Conservation (phyloP, 1,140 invertebrate genomes). For the Apis florea region DNA sequence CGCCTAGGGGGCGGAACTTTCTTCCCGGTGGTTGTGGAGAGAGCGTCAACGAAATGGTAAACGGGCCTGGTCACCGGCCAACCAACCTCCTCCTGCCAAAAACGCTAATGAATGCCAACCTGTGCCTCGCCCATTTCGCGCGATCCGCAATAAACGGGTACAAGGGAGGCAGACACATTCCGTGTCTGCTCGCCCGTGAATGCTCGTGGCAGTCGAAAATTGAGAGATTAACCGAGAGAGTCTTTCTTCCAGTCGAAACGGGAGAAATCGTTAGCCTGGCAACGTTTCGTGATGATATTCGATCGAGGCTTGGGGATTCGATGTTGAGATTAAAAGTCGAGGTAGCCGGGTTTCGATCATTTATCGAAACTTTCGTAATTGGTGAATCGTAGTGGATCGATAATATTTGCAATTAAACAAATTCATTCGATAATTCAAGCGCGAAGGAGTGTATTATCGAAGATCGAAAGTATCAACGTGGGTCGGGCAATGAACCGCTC, state of each 20-base stretch:
- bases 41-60: slow-evolving; percentile 38
- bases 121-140: slow-evolving; percentile 2
- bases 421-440: too few relatives aligned
- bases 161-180: slow-evolving; percentile 19
- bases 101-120: slow-evolving; percentile 45
- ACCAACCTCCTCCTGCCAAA: slow-evolving; percentile 25
- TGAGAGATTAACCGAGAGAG: slow-evolving; percentile 17
- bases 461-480: too few relatives aligned
- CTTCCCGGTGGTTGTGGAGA: too few relatives aligned
- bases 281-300: background rate
- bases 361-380: too few relatives aligned
- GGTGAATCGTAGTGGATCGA: too few relatives aligned
- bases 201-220: slow-evolving; percentile 6
- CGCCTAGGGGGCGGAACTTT: slow-evolving; percentile 1
- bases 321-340: background rate
- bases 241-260: background rate
- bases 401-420: too few relatives aligned
- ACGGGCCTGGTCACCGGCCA: slow-evolving; percentile 40
- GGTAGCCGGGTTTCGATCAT: too few relatives aligned
- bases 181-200: slow-evolving; percentile 3
- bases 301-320: background rate
- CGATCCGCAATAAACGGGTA: slow-evolving; percentile 36
- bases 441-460: too few relatives aligned
- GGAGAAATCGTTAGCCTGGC: slow-evolving; percentile 16
- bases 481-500: background rate